Base-by-base conservation (phyloP, 53 echinoderm and acorn worm species). In the Astropecten irregularis region DNA sequence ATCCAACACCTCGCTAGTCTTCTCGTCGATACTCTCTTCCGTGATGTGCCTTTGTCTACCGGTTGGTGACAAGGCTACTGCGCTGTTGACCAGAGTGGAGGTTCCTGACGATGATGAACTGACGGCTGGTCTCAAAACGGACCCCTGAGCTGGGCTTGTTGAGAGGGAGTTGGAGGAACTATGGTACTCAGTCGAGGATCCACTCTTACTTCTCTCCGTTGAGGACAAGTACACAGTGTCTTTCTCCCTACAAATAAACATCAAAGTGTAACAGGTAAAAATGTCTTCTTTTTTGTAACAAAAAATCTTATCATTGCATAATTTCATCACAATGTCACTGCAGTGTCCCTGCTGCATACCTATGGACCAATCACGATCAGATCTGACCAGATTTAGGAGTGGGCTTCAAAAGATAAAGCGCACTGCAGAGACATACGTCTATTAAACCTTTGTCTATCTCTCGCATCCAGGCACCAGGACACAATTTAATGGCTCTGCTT, bases 161-260 rank as follows among this genome's bases (percentile, higher is more conserved):
- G 68, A 69, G 7, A 53, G 49, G 16, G 53, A 83, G 70, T 56
- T 36, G 39, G 30, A 26, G 36, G 88, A 69, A 35, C 81, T 88
- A 71, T 88, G 88, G 69, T 82, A 88, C 38, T 82, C 88, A 0
- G 88, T 88, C 3, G 88, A 82, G 2, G 82, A 47, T 10, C 84
- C 70, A 29, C 61, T 70, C 55, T 39, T 9, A 57, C 26, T 74
- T 39, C 25, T 55, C 37, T 74, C 74, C 10, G 40, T 57, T 25
- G 74, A 55, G 2, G 74, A 74, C 19, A 58, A 4, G 2, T 51
- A 74, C 3, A 56, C 27, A 13, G 56, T 26, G 13, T 74, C 74
- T 37, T 74, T 74, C n/a, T 74, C 74, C 74, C 74, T 74, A 38
- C 4, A 73, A 22, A 56, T 7, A 54, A 74, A 22, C 18, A 30